phyloP scores from a whole-genome alignment of 92 coral and sea anemone species.

The Blastomussa wellsi region DNA sequence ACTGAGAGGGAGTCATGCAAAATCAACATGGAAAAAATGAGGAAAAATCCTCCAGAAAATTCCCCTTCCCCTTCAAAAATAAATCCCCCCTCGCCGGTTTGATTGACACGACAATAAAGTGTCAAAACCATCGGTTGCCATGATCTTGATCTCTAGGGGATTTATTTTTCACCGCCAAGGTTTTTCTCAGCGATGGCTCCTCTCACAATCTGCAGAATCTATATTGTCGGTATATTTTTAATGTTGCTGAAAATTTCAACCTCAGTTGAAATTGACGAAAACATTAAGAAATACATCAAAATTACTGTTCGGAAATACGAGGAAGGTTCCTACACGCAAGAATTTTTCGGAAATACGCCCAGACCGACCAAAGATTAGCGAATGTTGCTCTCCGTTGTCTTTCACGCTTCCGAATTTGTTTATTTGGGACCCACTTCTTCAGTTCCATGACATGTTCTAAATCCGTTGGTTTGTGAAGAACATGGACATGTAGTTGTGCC shows the following conservation, averaged over 20 bases:
- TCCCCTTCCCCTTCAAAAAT: conserved; percentile 10
- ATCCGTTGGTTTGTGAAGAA: conserved; percentile 33
- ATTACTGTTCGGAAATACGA: conserved; percentile 12
- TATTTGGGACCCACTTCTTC: conserved; percentile 47
- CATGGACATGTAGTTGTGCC: conserved; percentile 29
- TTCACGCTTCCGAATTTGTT: conserved; percentile 37
- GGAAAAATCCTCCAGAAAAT: no score
- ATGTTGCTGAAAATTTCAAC: neutral
- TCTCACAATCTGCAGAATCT: conserved; percentile 9
- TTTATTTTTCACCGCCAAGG: conserved; percentile 16
- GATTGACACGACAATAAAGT: conserved; percentile 9
- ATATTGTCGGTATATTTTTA: conserved; percentile 7
- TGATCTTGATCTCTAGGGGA: conserved; percentile 18
- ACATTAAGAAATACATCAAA: conserved; percentile 10
- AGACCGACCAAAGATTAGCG: conserved; percentile 22
- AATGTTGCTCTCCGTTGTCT: conserved; percentile 24
- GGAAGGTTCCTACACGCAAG: conserved; percentile 10
- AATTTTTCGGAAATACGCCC: conserved; percentile 14
- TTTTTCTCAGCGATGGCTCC: conserved; percentile 3
- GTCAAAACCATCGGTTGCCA: conserved; percentile 19
- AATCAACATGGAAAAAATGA: conserved; percentile 14
- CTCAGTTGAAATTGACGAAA: neutral
- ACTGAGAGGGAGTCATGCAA: conserved; percentile 14
- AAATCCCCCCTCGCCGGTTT: conserved; percentile 20
- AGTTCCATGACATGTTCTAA: conserved; percentile 16